phyloP scores from a whole-genome alignment of 1,140 invertebrate genomes.

The Gryon sp. region DNA sequence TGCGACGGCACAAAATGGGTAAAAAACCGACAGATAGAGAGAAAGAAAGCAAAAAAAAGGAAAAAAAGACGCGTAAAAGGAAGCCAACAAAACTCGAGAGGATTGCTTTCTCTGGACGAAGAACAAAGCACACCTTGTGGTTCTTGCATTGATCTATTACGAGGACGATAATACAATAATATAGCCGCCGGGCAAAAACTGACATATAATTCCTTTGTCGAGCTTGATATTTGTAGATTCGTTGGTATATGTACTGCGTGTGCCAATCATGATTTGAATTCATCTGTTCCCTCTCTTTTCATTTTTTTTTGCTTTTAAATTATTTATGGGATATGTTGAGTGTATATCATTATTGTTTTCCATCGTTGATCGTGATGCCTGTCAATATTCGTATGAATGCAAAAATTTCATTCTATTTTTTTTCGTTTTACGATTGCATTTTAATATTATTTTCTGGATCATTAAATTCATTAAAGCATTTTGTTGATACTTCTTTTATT shows the following conservation, averaged over 20 bases:
- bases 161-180: conserved; percentile 48
- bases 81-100: conserved; percentile 40
- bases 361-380: too few relatives aligned
- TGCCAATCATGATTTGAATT: conserved; percentile 5
- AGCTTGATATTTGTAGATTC: conserved; percentile 23
- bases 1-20: conserved; percentile 8
- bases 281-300: conserved; percentile 2
- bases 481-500: too few relatives aligned
- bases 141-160: conserved; percentile 52
- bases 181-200: conserved; percentile 32
- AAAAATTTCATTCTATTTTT: too few relatives aligned
- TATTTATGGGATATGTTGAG: too few relatives aligned
- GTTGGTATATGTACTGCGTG: neutral
- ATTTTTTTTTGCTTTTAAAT: too few relatives aligned
- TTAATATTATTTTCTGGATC: too few relatives aligned
- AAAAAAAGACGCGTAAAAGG: conserved; percentile 12
- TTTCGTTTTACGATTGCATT: too few relatives aligned
- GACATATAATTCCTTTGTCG: conserved; percentile 12
- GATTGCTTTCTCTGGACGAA: conserved; percentile 50
- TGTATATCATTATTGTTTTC: too few relatives aligned
- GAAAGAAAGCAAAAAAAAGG: neutral
- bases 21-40: conserved; percentile 15
- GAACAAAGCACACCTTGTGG: conserved; percentile 53
- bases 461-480: too few relatives aligned
- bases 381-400: too few relatives aligned